These are phyloP conservation scores for Pterobdella sp. DNA, from an alignment of 2,888 invertebrate species.

Conservation along the genomic window DNA sequence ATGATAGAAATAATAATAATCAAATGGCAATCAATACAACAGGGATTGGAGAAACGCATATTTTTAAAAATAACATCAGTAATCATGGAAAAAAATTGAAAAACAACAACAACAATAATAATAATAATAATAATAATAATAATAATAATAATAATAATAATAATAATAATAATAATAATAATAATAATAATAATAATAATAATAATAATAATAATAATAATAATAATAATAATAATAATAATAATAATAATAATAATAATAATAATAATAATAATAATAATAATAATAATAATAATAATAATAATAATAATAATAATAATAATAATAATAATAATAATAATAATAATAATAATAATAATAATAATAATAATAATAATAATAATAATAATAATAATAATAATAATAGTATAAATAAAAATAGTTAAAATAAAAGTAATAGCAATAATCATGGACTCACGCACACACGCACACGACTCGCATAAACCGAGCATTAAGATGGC, in stretches of 20 bases:
- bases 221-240: constrained; percentile 1
- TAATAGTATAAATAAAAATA: neutral
- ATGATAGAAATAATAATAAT: no score
- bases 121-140: neutral
- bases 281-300: neutral
- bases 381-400: neutral
- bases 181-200: neutral
- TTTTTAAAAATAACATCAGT: neutral
- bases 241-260: constrained; percentile 1
- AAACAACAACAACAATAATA: neutral
- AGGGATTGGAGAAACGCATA: no score
- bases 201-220: neutral
- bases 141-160: neutral
- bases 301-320: neutral
- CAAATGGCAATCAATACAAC: no score
- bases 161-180: neutral
- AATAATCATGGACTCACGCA: no score
- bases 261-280: neutral
- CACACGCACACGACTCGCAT: no score
- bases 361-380: constrained; percentile 3
- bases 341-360: neutral
- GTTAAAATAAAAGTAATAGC: neutral
- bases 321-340: constrained; percentile 5
- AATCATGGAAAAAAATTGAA: neutral
- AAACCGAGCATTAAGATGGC: no score